phyloP scores from a whole-genome alignment of 2,113 vertebrate genomes.

The Guaruba guarouba region DNA sequence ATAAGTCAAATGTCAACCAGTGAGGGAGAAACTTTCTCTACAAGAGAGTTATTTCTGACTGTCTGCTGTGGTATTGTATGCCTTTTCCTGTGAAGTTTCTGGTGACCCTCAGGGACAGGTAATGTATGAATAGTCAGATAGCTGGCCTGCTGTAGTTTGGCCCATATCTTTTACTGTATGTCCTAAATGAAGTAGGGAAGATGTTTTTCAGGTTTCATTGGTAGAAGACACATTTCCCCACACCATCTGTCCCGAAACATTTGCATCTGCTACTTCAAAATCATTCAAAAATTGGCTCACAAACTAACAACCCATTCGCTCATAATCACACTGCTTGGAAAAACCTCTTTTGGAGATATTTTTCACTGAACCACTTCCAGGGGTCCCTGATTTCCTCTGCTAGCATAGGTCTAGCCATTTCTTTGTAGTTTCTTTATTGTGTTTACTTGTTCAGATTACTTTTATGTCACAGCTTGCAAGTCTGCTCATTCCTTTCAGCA shows the following conservation, averaged over 20 bases:
- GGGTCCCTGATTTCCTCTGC: neutral
- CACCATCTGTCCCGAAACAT: neutral
- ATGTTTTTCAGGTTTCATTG: neutral
- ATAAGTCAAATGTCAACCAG: neutral
- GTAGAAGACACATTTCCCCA: neutral
- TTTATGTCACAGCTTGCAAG: constrained; percentile 1
- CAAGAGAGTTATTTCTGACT: neutral
- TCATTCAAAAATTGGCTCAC: neutral
- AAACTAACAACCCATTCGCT: neutral
- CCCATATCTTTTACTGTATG: neutral
- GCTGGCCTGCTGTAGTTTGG: neutral
- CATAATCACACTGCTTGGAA: neutral
- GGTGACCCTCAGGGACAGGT: neutral
- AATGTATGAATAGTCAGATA: neutral
- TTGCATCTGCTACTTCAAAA: neutral
- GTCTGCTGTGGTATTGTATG: neutral
- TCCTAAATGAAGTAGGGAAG: neutral
- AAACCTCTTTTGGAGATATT: neutral
- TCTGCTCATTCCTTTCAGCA: neutral
- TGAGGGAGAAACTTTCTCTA: neutral
- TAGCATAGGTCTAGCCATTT: neutral
- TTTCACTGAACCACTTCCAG: neutral
- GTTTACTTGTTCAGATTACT: constrained; percentile 39
- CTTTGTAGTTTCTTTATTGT: constrained; percentile 16
- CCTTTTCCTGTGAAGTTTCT: neutral